phyloP scores from a whole-genome alignment of 2,888 invertebrate species.

The Cyclophora albipunctata region DNA sequence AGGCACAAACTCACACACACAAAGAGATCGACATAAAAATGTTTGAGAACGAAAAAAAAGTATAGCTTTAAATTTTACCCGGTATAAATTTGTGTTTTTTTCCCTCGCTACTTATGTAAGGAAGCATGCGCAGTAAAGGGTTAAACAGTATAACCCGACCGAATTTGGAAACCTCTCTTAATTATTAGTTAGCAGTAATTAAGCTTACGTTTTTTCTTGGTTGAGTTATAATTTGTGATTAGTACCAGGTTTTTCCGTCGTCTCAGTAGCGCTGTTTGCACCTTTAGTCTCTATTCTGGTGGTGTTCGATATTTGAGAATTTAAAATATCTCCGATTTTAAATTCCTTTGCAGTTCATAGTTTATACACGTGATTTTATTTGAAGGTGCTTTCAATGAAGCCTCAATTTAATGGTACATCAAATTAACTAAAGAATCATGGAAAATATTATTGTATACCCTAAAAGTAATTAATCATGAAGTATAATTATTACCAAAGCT shows the following conservation, averaged over 20 bases:
- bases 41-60: constrained; percentile 68
- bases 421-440: too few species aligned
- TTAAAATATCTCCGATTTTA: too few species aligned
- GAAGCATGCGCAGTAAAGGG: constrained; percentile 73
- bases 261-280: constrained; percentile 31
- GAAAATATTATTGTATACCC: too few species aligned
- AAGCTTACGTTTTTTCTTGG: constrained; percentile 20
- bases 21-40: constrained; percentile 72
- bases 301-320: constrained; percentile 15
- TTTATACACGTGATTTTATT: too few species aligned
- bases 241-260: constrained; percentile 42
- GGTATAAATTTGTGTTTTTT: constrained; percentile 76
- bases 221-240: constrained; percentile 32
- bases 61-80: constrained; percentile 76
- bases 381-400: too few species aligned
- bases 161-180: constrained; percentile 11
- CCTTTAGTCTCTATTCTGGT: constrained; percentile 19
- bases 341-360: too few species aligned
- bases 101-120: constrained; percentile 70
- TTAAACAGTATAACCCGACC: constrained; percentile 37
- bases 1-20: constrained; percentile 67
- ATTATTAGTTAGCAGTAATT: constrained; percentile 3
- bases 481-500: too few species aligned
- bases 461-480: too few species aligned
- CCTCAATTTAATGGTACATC: too few species aligned